Conservation (phyloP, 1,140 invertebrate genomes). For the Xylocopa sonorina region DNA sequence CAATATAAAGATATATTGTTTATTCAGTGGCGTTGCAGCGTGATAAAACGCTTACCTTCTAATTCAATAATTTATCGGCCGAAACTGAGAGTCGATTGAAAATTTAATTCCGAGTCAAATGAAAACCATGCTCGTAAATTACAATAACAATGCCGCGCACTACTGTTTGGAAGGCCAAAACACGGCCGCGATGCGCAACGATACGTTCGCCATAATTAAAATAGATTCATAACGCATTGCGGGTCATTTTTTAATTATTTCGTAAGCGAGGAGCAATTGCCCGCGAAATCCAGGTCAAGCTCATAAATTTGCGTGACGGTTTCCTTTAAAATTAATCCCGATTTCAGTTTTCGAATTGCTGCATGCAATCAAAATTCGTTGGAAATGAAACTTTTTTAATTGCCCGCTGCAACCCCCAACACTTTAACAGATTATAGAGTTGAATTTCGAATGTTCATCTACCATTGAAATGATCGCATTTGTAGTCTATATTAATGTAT, state of each 20-base stretch:
- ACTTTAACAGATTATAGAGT: too few relatives aligned
- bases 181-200: not conserved
- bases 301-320: not conserved
- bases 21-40: not conserved
- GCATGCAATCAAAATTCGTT: not conserved
- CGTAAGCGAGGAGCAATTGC: not conserved
- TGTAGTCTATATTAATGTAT: not conserved
- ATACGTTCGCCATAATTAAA: constrained; percentile 7
- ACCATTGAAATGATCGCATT: not conserved
- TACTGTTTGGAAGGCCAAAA: not conserved
- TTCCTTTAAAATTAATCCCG: not conserved
- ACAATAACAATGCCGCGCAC: not conserved
- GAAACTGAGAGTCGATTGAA: not conserved
- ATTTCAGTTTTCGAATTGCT: not conserved
- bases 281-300: not conserved
- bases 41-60: constrained; percentile 1
- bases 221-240: not conserved
- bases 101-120: constrained; percentile 12
- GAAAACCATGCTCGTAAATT: constrained; percentile 11
- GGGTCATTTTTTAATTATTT: constrained; percentile 17
- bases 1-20: not conserved
- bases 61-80: constrained; percentile 16
- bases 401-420: too few relatives aligned
- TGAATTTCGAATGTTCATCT: too few relatives aligned
- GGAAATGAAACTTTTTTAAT: not conserved